Evolutionary conservation across 2,888 invertebrate species (phyloP), one percentile per base, ranked within the genome.

Genomic region (Megastigmus dorsalis): DNA sequence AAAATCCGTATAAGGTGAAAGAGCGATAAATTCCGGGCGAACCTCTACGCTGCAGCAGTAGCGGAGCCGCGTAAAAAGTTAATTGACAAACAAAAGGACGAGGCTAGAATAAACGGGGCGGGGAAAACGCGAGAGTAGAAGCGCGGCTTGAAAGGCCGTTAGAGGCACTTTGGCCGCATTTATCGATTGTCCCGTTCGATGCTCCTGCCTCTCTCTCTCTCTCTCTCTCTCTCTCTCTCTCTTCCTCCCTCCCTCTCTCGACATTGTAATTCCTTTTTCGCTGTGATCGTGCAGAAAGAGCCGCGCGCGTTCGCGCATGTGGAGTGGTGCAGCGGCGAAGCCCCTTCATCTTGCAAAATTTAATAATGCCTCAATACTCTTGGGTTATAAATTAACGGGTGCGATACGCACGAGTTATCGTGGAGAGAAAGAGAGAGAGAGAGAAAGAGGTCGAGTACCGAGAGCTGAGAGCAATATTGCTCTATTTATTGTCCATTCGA

Each of bases 401-500:
- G 38, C 70, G 50, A 54, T 48, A 50, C 28, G 18, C 33, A 30
- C 30, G 18, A 6, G 15, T 55, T 55, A 33, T 23, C 18, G 18
- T 73, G n/a, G n/a, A n/a, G n/a, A n/a, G n/a, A n/a, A n/a, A n/a
- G n/a, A n/a, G n/a, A n/a, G n/a, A n/a, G n/a, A n/a, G n/a, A n/a
- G n/a, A n/a, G n/a, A n/a, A n/a, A n/a, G n/a, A n/a, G n/a, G n/a
- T n/a, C n/a, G n/a, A n/a, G n/a, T n/a, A n/a, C n/a, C 76, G 74
- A 75, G 50, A 78, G 77, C 76, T 76, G 76, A 79, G 79, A 65
- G 79, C 82, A 84, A 82, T 84, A 81, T 80, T 78, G 72, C 77
- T 72, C 67, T 79, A 81, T 83, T 85, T 82, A 83, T 82, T 77
- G 80, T 79, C 78, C 72, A 75, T 81, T 84, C 82, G 82, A 83